These are phyloP conservation scores for Chrysoperla carnea DNA, from an alignment of 1,140 invertebrate species.

Conservation along the genomic window DNA sequence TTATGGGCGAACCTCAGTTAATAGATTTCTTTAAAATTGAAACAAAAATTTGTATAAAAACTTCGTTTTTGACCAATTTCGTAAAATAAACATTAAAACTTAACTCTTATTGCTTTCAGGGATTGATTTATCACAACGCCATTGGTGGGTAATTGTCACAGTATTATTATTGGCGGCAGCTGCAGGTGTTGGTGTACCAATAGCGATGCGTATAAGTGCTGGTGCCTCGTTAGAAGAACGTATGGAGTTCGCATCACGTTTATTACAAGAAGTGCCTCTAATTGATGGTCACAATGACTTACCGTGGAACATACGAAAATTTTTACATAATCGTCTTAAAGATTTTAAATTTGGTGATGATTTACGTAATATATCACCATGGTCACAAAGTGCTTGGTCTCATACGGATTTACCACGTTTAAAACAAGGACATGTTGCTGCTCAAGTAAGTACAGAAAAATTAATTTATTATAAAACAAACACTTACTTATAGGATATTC, in stretches of 20 bases:
- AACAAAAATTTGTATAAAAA: too few species aligned
- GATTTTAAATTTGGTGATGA: constrained; percentile 60
- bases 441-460: constrained; percentile 43
- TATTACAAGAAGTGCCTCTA: constrained; percentile 42
- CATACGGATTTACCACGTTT: constrained; percentile 71
- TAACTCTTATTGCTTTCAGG: too few species aligned
- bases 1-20: too few species aligned
- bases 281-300: constrained; percentile 78
- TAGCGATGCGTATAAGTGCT: constrained; percentile 41
- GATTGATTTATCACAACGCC: constrained; percentile 30
- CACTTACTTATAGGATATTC: too few species aligned
- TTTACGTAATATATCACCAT: constrained; percentile 52
- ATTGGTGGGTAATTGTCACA: constrained; percentile 45
- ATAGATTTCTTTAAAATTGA: too few species aligned
- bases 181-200: constrained; percentile 43
- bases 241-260: constrained; percentile 36
- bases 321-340: constrained; percentile 69
- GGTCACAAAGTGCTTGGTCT: constrained; percentile 57
- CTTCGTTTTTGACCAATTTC: too few species aligned
- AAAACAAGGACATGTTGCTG: constrained; percentile 59
- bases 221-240: constrained; percentile 44
- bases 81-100: too few species aligned
- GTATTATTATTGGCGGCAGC: constrained; percentile 43
- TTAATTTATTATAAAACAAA: neutral
- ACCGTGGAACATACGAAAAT: constrained; percentile 76